A percentile compares a stretch with the other conserved stretches of the same genome.
phyloP scores from a whole-genome alignment of 2,888 invertebrate genomes.

The Diarsia mendica region DNA sequence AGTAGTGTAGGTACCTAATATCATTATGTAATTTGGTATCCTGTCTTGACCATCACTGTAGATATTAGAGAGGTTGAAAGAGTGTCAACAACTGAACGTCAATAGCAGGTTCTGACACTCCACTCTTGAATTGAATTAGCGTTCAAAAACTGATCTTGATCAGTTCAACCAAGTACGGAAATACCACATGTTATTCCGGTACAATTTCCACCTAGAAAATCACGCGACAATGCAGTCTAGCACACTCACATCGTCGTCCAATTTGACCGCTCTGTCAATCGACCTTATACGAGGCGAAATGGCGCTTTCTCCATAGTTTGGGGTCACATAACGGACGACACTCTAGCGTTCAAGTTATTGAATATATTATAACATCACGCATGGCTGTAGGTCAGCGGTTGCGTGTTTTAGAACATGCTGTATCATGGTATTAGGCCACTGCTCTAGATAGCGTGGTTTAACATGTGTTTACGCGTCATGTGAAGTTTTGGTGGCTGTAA shows the following conservation, averaged over 20 bases:
- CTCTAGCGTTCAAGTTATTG: slow-evolving; percentile 62
- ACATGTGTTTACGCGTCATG: background rate
- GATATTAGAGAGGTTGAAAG: no score
- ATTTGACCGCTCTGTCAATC: slow-evolving; percentile 47
- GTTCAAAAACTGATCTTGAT: background rate
- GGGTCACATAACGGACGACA: slow-evolving; percentile 77
- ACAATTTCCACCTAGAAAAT: background rate
- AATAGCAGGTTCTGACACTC: background rate
- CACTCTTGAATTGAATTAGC: background rate
- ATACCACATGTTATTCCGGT: background rate
- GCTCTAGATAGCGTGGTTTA: slow-evolving; percentile 9
- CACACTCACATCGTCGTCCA: slow-evolving; percentile 2
- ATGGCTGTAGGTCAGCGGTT: slow-evolving; percentile 48
- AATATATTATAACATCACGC: slow-evolving; percentile 61
- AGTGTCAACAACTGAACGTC: background rate
- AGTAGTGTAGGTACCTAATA: background rate
- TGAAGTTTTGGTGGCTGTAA: background rate
- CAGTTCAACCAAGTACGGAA: background rate
- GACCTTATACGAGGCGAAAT: slow-evolving; percentile 72
- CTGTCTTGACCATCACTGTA: no score
- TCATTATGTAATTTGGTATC: background rate
- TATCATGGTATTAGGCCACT: slow-evolving; percentile 6
- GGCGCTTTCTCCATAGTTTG: slow-evolving; percentile 76
- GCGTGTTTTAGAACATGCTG: slow-evolving; percentile 60
- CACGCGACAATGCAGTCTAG: slow-evolving; percentile 3